phyloP scores from a whole-genome alignment of 1,140 invertebrate genomes.

The Phenacoccus solenopsis region DNA sequence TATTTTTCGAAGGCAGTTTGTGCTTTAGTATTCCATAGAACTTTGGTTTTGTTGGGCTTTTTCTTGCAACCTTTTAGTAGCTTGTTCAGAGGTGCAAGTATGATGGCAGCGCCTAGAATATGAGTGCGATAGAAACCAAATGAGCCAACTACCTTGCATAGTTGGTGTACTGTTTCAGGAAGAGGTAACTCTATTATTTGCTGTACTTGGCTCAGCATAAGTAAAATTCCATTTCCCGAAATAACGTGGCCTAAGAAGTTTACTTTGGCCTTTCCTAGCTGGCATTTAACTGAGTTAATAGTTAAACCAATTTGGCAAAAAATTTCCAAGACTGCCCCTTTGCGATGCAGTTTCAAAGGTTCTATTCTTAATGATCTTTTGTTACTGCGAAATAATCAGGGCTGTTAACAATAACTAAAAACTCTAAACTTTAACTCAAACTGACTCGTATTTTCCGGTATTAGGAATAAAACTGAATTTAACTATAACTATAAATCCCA shows the following conservation, averaged over 20 bases:
- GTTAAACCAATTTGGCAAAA: constrained; percentile 24
- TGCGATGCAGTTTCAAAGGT: too few species aligned
- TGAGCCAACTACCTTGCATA: too few species aligned
- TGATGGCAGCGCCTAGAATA: constrained; percentile 34
- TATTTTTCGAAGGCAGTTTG: constrained; percentile 20
- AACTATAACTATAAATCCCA: too few species aligned
- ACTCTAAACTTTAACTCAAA: too few species aligned
- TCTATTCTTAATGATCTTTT: too few species aligned
- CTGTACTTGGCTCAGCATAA: constrained; percentile 29
- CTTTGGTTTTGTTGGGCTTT: constrained; percentile 29
- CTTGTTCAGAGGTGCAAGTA: too few species aligned
- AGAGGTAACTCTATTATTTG: constrained; percentile 27
- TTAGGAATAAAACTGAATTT: too few species aligned
- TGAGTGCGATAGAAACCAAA: constrained; percentile 30
- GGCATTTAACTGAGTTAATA: constrained; percentile 26
- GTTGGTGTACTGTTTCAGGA: constrained; percentile 28
- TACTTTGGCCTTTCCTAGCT: constrained; percentile 29
- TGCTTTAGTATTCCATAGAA: constrained; percentile 32
- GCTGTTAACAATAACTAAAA: too few species aligned
- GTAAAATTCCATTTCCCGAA: constrained; percentile 27
- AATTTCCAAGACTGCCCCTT: constrained; percentile 27
- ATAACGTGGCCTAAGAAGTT: constrained; percentile 32
- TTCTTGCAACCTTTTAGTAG: constrained; percentile 29
- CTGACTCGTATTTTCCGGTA: too few species aligned
- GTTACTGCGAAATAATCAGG: too few species aligned